Evolutionary conservation across 2,888 invertebrate genomes (phyloP), one percentile per base, ranked within the genome.

Genomic region (Euzophera pinguis): DNA sequence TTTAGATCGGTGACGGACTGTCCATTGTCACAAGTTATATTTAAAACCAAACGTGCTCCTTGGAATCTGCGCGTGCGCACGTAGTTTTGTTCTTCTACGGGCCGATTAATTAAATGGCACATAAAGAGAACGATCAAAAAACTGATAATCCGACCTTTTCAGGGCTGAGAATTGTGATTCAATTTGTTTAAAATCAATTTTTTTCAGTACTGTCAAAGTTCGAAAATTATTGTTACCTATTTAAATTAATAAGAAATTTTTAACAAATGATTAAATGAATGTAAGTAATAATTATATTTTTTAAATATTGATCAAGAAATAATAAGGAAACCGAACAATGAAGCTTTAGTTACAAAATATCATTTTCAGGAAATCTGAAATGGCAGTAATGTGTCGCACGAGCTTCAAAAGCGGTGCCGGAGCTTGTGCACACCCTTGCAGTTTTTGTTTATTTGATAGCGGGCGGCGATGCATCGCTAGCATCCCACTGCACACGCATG

Each of bases 381-480:
- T n/a, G n/a, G n/a, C n/a, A n/a, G n/a, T n/a, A 29, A 29, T 29
- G 29, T 29, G 4, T 6, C 29, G 29, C 7, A 58, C 55, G 59
- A 69, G 64, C 68, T 68, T 66, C 65, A 41, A 47, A 71, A 69
- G n/a, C n/a, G n/a, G n/a, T n/a, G n/a, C n/a, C 72, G 70, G 70
- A 78, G 78, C 74, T 79, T 75, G 73, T 66, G 73, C 71, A 72
- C 72, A 63, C 76, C 73, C 73, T 70, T 65, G 78, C 69, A 78
- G 75, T 85, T 87, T 86, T 86, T 86, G 86, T 89, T 88, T 86
- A 80, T 85, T 87, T 84, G 86, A 85, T 83, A 85, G 82, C 81
- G 67, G n/a, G 64, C 60, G 65, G 54, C 73, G 76, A 73, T 84
- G 84, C 85, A 85, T 77, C 79, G 81, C 78, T 80, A 78, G 78